Base-by-base conservation (phyloP, 2,888 invertebrate species). In the Phengaris alcon region DNA sequence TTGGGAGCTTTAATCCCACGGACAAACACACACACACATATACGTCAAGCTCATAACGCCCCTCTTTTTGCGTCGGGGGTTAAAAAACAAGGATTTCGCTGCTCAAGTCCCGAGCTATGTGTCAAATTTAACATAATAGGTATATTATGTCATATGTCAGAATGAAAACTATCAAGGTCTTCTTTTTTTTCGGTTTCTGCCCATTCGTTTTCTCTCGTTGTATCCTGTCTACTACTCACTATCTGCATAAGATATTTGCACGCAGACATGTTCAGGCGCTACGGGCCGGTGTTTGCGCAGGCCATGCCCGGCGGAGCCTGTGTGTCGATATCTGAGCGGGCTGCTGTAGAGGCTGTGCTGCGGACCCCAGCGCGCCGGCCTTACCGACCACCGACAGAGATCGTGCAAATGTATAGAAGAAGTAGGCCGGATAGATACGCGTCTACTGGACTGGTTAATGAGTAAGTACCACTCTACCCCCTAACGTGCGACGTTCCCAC, bases 321-420 rank as follows among this genome's bases (percentile, higher is more conserved):
- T 74, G 95, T 97, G 69, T 97, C 96, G 79, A 90, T 97, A 74
- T 96, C 96, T 51, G 95, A 96, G 74, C 94, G 95, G 55, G 88
- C 89, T 1, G 97, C 97, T 79, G 95, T 98, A 79, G 97, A 97
- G 84, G 95, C 95, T 52, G 96, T 97, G 15, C 90, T 97, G n/a
- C 95, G 95, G 80, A 94, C 95, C 77, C 95, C 95, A 12, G 95
- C 96, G 78, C 96, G 95, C 84, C 96, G 95, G 82, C 97, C 97
- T 0, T 95, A 96, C 82, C 94, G 98, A 22, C 97, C 98, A 12
- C 96, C 97, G 54, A 97, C 97, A 2, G 97, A 97, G 89, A 96
- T 97, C 79, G 95, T 97, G 46, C 95, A 96, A 73, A 94, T 95
- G 81, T 97, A 97, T 88, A 93, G 97, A 52, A 94, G 91, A 75